These are phyloP conservation scores for Helicoverpa armigera DNA, from an alignment of 1,140 invertebrate species.

Conservation along the genomic window DNA sequence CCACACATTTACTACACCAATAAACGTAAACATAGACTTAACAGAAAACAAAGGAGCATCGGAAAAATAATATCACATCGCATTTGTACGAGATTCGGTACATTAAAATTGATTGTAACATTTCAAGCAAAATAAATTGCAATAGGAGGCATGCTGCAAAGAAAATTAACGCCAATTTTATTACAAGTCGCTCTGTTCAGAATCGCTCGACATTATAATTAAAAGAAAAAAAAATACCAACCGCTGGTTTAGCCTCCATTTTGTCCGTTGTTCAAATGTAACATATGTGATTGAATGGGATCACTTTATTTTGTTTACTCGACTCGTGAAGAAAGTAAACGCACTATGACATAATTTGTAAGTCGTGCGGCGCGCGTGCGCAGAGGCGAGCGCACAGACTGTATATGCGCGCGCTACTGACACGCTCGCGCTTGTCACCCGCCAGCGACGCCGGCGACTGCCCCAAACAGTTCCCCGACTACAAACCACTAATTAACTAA, in stretches of 20 bases:
- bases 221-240: constrained; percentile 57
- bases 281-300: constrained; percentile 29
- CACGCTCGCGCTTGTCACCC: constrained; percentile 48
- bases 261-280: constrained; percentile 37
- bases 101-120: not conserved
- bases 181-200: constrained; percentile 44
- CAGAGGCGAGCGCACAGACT: constrained; percentile 62
- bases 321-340: constrained; percentile 40
- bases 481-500: not conserved
- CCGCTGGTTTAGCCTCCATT: constrained; percentile 62
- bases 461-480: constrained; percentile 28
- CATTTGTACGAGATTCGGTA: not conserved
- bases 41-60: not conserved
- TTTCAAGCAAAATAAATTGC: not conserved
- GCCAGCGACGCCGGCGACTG: not conserved
- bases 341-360: constrained; percentile 39
- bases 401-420: constrained; percentile 64
- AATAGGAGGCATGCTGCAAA: constrained; percentile 22
- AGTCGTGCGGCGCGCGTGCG: constrained; percentile 52
- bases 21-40: not conserved
- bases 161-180: constrained; percentile 42
- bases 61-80: not conserved
- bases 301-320: constrained; percentile 23
- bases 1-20: not conserved
- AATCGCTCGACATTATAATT: not conserved